Base-by-base conservation (phyloP, 1,140 invertebrate genomes). In the Platyscapa corneri region DNA sequence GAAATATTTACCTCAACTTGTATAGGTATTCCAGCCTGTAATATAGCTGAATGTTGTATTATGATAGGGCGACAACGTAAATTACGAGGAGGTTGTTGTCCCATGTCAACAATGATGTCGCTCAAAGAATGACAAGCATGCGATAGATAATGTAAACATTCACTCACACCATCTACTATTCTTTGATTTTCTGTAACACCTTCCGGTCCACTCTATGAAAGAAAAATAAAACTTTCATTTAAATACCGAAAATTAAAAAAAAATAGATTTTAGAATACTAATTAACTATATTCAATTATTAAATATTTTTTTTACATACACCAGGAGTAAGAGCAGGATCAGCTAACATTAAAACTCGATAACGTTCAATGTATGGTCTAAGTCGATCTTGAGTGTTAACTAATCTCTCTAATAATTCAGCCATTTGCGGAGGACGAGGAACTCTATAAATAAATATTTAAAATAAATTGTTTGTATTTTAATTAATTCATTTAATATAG, bases 41-140 rank as follows among this genome's bases (percentile, higher is more conserved):
- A 88, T 42, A 96, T 93, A 34, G 94, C 93, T 7, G 95, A 95
- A 86, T 96, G 96, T 88, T 96, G 96, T n/a, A 97, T 95, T 64
- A 97, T 92, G 83, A 97, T 95, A 46, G 96, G 96, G 60, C 95
- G 94, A 88, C 96, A 97, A 75, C 95, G 93, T 37, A 98, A 92
- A 86, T 95, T 94, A 86, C 97, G 93, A 1, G 96, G 97, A 23
- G 96, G 95, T 14, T 95, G 91, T 86, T 95, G 94, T 39, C 94
- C 93, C 49, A 97, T 94, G 87, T 97, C 95, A 64, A 97, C 94
- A 91, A 96, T 96, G 49, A 98, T 94, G 89, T 99, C 98, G 90
- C 97, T 98, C 18, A 98, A 93, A 7, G 96, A 95, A 91, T 99
- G 98, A 91, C 97, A 97, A 37, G 96, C 96, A 90, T 99, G 98